Evolutionary conservation across 2,888 invertebrate species (phyloP).

Genomic region (Eutolmus rufibarbis): DNA sequence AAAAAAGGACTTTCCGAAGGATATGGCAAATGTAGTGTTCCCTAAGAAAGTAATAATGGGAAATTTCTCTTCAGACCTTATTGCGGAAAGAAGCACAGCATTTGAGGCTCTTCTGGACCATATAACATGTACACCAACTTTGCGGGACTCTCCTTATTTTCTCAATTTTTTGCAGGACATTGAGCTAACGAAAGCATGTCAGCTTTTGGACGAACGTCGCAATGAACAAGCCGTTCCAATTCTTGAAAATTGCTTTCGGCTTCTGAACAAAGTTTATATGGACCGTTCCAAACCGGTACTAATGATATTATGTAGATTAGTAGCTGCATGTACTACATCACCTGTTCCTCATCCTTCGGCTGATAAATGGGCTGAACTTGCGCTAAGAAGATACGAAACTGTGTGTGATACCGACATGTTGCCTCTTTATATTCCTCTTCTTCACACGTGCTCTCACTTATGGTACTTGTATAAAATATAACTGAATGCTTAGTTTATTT

Average conservation of each 20-base stretch:
- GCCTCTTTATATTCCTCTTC: conserved; percentile 72
- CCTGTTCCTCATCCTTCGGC: conserved; percentile 68
- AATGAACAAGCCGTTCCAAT: conserved; percentile 70
- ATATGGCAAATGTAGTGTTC: conserved; percentile 67
- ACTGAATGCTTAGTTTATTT: neutral
- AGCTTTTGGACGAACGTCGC: conserved; percentile 67
- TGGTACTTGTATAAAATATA: conserved; percentile 62
- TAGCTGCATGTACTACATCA: conserved; percentile 66
- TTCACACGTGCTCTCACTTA: conserved; percentile 73
- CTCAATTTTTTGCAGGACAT: conserved; percentile 71
- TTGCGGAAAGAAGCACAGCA: conserved; percentile 69
- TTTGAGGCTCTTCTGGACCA: conserved; percentile 71
- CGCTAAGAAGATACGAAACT: conserved; percentile 74
- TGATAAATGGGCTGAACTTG: conserved; percentile 73
- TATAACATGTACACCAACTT: conserved; percentile 66
- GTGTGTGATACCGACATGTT: conserved; percentile 76
- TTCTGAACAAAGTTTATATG: conserved; percentile 70
- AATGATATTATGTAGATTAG: conserved; percentile 71
- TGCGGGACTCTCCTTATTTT: conserved; percentile 68
- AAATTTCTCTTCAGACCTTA: conserved; percentile 74
- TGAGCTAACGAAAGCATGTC: conserved; percentile 70
- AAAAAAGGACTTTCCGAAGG: conserved; percentile 67
- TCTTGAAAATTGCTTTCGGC: conserved; percentile 72
- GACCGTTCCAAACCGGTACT: conserved; percentile 74
- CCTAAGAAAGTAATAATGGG: conserved; percentile 75